Evolutionary conservation across 2,797 vertebrate genomes (phyloP), one percentile per base, ranked within the genome.

Genomic region (Hippoglossus hippoglossus): DNA sequence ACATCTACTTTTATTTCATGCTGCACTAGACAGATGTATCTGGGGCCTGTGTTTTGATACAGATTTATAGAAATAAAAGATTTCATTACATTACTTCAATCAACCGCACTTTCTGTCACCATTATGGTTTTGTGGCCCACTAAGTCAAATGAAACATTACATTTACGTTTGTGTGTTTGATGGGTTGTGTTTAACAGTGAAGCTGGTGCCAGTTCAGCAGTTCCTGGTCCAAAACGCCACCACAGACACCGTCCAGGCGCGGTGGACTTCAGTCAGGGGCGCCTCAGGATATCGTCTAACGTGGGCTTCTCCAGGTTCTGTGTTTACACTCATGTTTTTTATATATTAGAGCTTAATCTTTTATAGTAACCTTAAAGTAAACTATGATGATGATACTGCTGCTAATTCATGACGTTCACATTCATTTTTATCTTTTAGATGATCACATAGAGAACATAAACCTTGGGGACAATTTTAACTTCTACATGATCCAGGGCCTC

Each of bases 401-500:
- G 10, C 9, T 24, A 0, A 28, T 39, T 53, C 22, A n/a, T 41
- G 36, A 0, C 5, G n/a, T 49, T 21, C 2, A 5, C 1, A 28
- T 63, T 9, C 8, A 16, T 18, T 63, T 58, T 28, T 59, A 10
- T 28, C 67, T 73, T 49, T 1, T 88, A 97, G 97, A 96, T 1
- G 96, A 95, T 65, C 93, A 94, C 75, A 84, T 96, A 58, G 96
- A 97, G 82, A 97, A 95, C 0, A 87, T 97, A 72, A 97, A 96
- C 81, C 93, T 98, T 0, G 92, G 94, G 25, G 95, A 94, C 58
- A 89, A 60, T 63, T 97, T 94, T 78, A 93, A 83, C 80, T 95
- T 94, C 86, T 97, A 97, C 90, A 96, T 97, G 95, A 95, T 98
- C 81, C 96, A 96, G 79, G 97, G 96, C 16, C 93, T 97, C n/a